Evolutionary conservation across 35 echinoderm and acorn worm genomes (phyloP).

Genomic region (Strongylocentrotus purpuratus): DNA sequence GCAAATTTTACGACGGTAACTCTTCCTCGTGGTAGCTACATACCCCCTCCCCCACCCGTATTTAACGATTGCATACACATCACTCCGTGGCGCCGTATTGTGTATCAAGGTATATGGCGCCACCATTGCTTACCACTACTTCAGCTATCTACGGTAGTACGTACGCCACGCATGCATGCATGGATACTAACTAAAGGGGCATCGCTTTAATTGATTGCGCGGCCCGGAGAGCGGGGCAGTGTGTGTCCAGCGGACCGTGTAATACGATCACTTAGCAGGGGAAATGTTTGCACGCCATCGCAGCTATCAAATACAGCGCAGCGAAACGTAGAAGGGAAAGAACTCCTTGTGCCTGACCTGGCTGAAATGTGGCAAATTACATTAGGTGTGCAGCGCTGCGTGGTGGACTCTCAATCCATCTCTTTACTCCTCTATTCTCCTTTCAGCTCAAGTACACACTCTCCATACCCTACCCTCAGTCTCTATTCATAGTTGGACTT

Average conservation of each 20-base stretch:
- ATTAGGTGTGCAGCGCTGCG: conserved; percentile 38
- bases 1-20: background rate
- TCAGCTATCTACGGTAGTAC: conserved; percentile 19
- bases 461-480: background rate
- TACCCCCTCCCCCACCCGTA: conserved; percentile 20
- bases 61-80: conserved; percentile 49
- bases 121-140: conserved; percentile 12
- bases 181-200: background rate
- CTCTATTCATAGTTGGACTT: background rate
- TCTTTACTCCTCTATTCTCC: conserved; percentile 6
- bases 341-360: conserved; percentile 32
- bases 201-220: conserved; percentile 72
- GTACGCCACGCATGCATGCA: conserved; percentile 13
- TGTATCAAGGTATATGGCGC: background rate
- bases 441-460: background rate
- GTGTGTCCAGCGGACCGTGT: conserved; percentile 54
- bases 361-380: conserved; percentile 55
- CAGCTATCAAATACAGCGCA: conserved; percentile 64
- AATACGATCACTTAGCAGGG: conserved; percentile 81
- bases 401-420: background rate
- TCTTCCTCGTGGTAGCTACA: background rate
- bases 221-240: conserved; percentile 24
- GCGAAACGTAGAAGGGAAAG: conserved; percentile 50
- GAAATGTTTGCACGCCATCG: conserved; percentile 82
- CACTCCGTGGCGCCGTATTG: background rate